Evolutionary conservation across 2,888 invertebrate species (phyloP).

Genomic region (Thymelicus lineola): DNA sequence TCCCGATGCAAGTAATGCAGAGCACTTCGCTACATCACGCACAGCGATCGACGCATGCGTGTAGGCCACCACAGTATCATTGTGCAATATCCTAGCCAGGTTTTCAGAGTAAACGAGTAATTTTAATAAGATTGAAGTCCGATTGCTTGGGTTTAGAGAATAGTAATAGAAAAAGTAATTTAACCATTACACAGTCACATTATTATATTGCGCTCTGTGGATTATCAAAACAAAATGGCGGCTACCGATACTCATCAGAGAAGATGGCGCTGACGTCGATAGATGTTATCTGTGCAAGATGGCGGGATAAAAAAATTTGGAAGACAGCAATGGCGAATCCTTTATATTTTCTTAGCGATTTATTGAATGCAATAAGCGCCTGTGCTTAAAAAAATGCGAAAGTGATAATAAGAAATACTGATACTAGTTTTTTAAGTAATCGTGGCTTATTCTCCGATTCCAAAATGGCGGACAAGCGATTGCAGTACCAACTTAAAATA

Average conservation of each 20-base stretch:
- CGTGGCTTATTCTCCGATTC: not conserved
- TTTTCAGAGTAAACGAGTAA: conserved; percentile 43
- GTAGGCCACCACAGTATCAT: conserved; percentile 59
- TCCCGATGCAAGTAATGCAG: conserved; percentile 66
- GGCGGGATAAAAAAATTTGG: not conserved
- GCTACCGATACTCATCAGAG: not conserved
- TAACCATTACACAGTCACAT: not conserved
- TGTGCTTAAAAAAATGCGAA: not conserved
- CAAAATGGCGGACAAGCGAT: conserved; percentile 5
- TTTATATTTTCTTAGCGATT: not conserved
- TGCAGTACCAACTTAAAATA: not conserved
- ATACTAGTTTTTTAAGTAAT: conserved; percentile 1
- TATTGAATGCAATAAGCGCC: not conserved
- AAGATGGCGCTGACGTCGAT: not conserved
- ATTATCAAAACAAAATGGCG: conserved; percentile 7
- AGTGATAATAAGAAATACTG: not conserved
- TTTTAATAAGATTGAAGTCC: conserved; percentile 16
- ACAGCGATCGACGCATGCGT: conserved; percentile 80
- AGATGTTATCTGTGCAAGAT: not conserved
- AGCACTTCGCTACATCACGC: conserved; percentile 78
- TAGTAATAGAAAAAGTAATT: not conserved
- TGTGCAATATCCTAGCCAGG: conserved; percentile 51
- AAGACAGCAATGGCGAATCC: not conserved
- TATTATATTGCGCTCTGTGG: not conserved
- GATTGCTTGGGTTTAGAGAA: conserved; percentile 13